Percentiles rank a stretch among this genome's conserved stretches.
Evolutionary conservation across 2,113 vertebrate genomes (phyloP).

Genomic region (Nothocercus julius): DNA sequence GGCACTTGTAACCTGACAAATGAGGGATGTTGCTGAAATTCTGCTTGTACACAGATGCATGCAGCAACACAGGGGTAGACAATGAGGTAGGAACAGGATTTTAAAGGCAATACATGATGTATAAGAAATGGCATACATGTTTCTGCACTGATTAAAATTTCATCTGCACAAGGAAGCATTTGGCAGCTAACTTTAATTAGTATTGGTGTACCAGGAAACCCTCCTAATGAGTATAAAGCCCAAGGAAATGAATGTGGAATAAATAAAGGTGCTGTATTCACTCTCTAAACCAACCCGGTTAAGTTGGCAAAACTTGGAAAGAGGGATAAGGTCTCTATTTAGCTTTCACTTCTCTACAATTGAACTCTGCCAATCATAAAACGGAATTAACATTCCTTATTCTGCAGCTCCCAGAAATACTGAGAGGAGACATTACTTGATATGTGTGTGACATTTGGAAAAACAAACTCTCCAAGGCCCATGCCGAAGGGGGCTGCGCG

Average conservation of each 20-base stretch:
- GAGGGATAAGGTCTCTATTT: not conserved
- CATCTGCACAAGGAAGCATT: constrained; percentile 56
- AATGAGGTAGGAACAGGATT: not conserved
- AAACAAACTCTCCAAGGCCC: not conserved
- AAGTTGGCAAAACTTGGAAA: not conserved
- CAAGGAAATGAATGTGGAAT: constrained; percentile 26
- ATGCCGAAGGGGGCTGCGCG: not conserved
- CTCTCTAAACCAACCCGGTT: not conserved
- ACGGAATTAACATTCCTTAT: not conserved
- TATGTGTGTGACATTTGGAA: not conserved
- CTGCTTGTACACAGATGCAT: not conserved
- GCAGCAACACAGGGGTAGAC: not conserved
- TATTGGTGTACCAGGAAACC: constrained; percentile 45
- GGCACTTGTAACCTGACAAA: not conserved
- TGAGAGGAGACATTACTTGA: not conserved
- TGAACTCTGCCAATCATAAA: not conserved
- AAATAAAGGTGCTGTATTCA: not conserved
- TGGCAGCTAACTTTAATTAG: constrained; percentile 13
- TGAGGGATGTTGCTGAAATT: not conserved
- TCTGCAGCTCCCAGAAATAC: not conserved
- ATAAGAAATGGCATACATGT: not conserved
- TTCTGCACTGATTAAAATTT: constrained; percentile 43
- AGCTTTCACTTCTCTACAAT: not conserved
- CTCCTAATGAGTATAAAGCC: constrained; percentile 1
- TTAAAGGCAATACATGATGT: not conserved